phyloP scores from a whole-genome alignment of 1,140 invertebrate species.

The Aphelenchoides besseyi region DNA sequence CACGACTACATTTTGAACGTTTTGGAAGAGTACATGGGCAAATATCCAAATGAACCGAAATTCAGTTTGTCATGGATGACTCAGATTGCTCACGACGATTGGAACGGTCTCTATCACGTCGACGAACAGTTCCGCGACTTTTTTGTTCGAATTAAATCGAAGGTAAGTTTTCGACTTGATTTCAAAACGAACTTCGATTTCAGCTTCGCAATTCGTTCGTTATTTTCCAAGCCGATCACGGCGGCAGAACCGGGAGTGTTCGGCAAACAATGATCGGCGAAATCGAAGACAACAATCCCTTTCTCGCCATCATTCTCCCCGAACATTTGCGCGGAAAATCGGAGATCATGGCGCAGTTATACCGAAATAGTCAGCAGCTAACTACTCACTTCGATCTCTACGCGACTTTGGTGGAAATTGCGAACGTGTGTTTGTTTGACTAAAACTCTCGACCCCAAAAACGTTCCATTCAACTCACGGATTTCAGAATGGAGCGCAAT shows the following conservation, averaged over 20 bases:
- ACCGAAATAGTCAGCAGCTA: conserved; percentile 22
- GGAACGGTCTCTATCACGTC: conserved; percentile 23
- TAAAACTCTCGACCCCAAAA: too few species aligned
- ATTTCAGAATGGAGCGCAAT: not conserved
- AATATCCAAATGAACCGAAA: conserved; percentile 26
- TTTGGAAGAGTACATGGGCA: conserved; percentile 25
- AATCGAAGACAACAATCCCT: conserved; percentile 39
- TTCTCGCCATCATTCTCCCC: conserved; percentile 24
- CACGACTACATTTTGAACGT: conserved; percentile 15
- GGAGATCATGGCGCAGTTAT: conserved; percentile 5
- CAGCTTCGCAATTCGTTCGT: conserved; percentile 36
- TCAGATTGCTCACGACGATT: conserved; percentile 18
- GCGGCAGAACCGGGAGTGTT: conserved; percentile 22
- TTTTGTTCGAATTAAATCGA: conserved; percentile 19
- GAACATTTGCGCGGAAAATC: conserved; percentile 18
- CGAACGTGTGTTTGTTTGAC: not conserved
- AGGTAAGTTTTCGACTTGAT: not conserved
- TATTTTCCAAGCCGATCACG: conserved; percentile 38
- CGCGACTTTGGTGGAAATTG: conserved; percentile 34
- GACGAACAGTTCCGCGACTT: conserved; percentile 22
- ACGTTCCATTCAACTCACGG: not conserved
- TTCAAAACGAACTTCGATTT: conserved; percentile 15
- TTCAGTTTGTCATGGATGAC: conserved; percentile 27
- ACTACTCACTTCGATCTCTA: conserved; percentile 38
- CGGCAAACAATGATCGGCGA: conserved; percentile 24